Evolutionary conservation across 2,888 invertebrate genomes (phyloP).

Genomic region (Chymomyza amoena): DNA sequence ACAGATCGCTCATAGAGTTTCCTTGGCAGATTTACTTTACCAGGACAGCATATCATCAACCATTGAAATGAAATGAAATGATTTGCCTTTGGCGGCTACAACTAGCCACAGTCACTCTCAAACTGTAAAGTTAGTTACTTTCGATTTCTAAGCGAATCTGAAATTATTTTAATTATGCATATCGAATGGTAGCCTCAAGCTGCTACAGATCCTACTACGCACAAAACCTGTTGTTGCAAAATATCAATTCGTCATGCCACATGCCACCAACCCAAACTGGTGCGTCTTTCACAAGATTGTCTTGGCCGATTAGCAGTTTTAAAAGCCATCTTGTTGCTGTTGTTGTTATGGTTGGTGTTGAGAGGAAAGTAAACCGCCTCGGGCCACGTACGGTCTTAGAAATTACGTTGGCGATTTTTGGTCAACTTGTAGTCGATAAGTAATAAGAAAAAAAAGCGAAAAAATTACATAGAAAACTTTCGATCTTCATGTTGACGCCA

Average conservation of each 20-base stretch:
- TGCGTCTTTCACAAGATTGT: slow-evolving; percentile 24
- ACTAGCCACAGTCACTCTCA: not conserved
- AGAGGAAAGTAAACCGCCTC: slow-evolving; percentile 49
- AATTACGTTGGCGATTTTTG: slow-evolving; percentile 55
- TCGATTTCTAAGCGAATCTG: slow-evolving; percentile 23
- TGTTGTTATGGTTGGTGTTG: not conserved
- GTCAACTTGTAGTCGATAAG: slow-evolving; percentile 6
- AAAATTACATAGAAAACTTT: slow-evolving; percentile 43
- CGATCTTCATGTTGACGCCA: slow-evolving; percentile 40
- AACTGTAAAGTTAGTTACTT: slow-evolving; percentile 3
- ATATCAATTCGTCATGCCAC: slow-evolving; percentile 52
- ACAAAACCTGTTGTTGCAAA: slow-evolving; percentile 49
- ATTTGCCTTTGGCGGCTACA: slow-evolving; percentile 2
- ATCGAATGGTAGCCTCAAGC: slow-evolving; percentile 7
- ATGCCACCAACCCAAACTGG: slow-evolving; percentile 7
- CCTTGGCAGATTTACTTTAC: too few species aligned
- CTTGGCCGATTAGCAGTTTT: slow-evolving; percentile 42
- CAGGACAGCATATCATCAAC: too few species aligned
- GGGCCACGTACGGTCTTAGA: slow-evolving; percentile 25
- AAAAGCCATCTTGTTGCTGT: slow-evolving; percentile 13
- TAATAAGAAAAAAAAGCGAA: not conserved
- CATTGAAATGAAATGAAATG: not conserved
- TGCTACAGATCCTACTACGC: slow-evolving; percentile 19
- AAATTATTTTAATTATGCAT: slow-evolving; percentile 25
- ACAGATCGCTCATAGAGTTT: too few species aligned